Percentiles rank a stretch among this genome's conserved stretches.
phyloP scores from a whole-genome alignment of 1,140 invertebrate genomes.

The Prorops nasuta region DNA sequence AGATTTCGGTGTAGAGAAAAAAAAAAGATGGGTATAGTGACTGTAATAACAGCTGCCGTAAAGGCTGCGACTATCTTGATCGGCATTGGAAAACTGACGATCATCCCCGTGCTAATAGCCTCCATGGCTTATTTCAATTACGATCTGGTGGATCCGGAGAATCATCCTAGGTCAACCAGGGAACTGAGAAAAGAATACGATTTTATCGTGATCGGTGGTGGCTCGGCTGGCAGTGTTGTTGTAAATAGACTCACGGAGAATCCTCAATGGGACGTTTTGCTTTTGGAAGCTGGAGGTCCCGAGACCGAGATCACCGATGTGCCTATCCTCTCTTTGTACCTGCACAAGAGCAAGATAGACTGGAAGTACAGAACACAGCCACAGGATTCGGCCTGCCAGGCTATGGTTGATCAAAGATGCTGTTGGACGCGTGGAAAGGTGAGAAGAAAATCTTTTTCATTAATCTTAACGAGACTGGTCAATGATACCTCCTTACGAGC shows the following conservation, averaged over 20 bases:
- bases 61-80: constrained; percentile 68
- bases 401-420: constrained; percentile 77
- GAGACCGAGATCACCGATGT: constrained; percentile 82
- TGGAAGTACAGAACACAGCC: constrained; percentile 92
- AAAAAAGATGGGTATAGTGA: constrained; percentile 38
- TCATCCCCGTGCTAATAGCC: constrained; percentile 75
- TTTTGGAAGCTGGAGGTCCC: constrained; percentile 85
- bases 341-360: constrained; percentile 88
- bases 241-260: constrained; percentile 82
- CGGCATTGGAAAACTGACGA: constrained; percentile 69
- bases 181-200: constrained; percentile 70
- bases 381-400: constrained; percentile 79
- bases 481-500: no score
- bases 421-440: constrained; percentile 82
- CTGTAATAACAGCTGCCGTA: constrained; percentile 61
- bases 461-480: no score
- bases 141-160: constrained; percentile 82
- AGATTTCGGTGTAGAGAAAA: no score
- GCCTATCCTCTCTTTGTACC: constrained; percentile 77
- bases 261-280: constrained; percentile 73
- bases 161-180: constrained; percentile 67
- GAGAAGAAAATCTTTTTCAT: no score
- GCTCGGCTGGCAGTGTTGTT: constrained; percentile 84
- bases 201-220: constrained; percentile 78
- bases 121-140: constrained; percentile 83